Conservation (phyloP, 2,888 invertebrate genomes). For the Metopia argyrocephala region DNA sequence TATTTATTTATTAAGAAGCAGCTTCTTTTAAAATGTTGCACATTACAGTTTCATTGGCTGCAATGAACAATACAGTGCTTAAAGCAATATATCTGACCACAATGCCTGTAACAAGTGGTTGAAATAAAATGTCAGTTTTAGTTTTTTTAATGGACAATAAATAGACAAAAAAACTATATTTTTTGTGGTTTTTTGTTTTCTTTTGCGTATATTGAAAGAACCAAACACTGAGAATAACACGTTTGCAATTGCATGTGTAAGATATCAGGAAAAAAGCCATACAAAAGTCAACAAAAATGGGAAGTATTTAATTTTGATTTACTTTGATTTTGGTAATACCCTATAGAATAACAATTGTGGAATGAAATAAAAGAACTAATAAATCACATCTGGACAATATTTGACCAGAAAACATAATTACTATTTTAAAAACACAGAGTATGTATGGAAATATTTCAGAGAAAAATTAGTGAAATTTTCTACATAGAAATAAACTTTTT, state of each 20-base stretch:
- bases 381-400: not conserved
- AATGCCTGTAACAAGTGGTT: conserved; percentile 41
- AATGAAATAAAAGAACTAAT: not conserved
- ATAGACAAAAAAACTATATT: conserved; percentile 23
- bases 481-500: too few species aligned
- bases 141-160: conserved; percentile 17
- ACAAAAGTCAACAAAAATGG: not conserved
- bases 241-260: not conserved
- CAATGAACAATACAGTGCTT: not conserved
- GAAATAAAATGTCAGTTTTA: conserved; percentile 44
- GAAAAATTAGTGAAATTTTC: too few species aligned
- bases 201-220: not conserved
- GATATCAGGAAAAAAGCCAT: not conserved
- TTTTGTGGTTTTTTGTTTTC: not conserved
- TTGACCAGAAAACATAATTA: too few species aligned
- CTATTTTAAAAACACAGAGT: too few species aligned
- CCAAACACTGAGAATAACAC: not conserved
- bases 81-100: not conserved
- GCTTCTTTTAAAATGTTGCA: conserved; percentile 2
- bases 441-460: too few species aligned
- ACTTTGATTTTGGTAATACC: not conserved
- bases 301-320: not conserved
- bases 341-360: not conserved
- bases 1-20: conserved; percentile 12
- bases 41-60: not conserved